phyloP scores from a whole-genome alignment of 2,888 invertebrate species.

The Zaprionus obscuricornis region DNA sequence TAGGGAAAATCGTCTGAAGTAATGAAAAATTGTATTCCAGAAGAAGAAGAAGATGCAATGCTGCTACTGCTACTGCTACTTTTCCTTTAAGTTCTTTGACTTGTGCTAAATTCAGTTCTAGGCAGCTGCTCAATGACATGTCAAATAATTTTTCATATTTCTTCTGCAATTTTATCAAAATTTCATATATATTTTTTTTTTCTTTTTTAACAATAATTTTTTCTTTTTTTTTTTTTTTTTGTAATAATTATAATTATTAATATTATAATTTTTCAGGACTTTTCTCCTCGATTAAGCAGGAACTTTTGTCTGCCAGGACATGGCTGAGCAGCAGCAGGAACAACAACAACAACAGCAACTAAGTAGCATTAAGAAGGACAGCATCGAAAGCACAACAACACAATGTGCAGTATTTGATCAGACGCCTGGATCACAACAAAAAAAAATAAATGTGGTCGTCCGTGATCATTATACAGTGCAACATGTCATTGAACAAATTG shows the following conservation, averaged over 20 bases:
- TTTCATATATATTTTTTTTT: background rate
- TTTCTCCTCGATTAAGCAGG: constrained; percentile 22
- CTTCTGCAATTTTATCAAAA: constrained; percentile 11
- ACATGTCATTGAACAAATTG: constrained; percentile 79
- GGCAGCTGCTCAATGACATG: constrained; percentile 24
- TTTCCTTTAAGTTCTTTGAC: no score
- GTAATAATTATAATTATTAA: constrained; percentile 27
- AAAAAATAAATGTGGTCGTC: constrained; percentile 81
- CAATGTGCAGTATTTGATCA: constrained; percentile 82
- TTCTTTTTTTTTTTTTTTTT: background rate
- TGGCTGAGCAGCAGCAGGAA: constrained; percentile 51
- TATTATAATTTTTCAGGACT: constrained; percentile 27
- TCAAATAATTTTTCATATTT: constrained; percentile 11
- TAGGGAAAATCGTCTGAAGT: no score
- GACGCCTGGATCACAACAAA: constrained; percentile 81
- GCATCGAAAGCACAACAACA: constrained; percentile 58
- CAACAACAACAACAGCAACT: constrained; percentile 2
- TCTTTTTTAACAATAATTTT: background rate
- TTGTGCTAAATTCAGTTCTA: no score
- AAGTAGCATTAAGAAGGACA: constrained; percentile 47
- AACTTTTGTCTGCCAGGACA: constrained; percentile 13
- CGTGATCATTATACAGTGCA: constrained; percentile 79
- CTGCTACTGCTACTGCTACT: no score
- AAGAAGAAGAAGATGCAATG: no score
- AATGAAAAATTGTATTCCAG: no score